Evolutionary conservation across 2,113 vertebrate genomes (phyloP).

Genomic region (Gymnorhina tibicen): DNA sequence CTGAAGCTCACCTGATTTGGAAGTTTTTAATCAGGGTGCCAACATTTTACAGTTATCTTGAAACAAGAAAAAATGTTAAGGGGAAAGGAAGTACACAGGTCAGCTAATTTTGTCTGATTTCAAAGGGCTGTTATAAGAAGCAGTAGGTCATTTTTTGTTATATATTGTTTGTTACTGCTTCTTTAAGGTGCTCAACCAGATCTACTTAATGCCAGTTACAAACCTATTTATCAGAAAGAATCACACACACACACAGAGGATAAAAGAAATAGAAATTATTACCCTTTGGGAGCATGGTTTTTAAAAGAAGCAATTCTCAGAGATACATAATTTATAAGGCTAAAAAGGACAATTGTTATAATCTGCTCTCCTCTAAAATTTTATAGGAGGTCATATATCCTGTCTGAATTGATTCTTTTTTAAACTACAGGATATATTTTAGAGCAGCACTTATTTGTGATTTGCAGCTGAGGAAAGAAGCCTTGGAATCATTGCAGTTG

Average conservation of each 20-base stretch:
- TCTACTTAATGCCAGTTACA: background rate
- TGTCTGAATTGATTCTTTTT: slow-evolving; percentile 10
- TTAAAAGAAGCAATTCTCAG: slow-evolving; percentile 24
- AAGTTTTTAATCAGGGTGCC: background rate
- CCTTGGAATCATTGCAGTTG: background rate
- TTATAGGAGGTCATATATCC: background rate
- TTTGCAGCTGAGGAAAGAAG: background rate
- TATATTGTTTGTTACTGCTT: background rate
- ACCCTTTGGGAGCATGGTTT: background rate
- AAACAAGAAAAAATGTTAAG: background rate
- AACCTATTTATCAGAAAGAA: slow-evolving; percentile 12
- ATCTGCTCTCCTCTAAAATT: slow-evolving; percentile 14
- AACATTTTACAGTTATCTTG: background rate
- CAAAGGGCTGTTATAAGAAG: background rate
- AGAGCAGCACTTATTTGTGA: background rate
- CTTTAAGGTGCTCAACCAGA: background rate
- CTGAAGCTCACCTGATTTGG: background rate
- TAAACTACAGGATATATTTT: slow-evolving; percentile 11
- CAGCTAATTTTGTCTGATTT: background rate
- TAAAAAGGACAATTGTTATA: slow-evolving; percentile 22
- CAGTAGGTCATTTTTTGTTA: background rate
- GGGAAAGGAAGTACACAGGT: background rate
- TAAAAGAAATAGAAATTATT: slow-evolving; percentile 48
- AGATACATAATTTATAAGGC: slow-evolving; percentile 38
- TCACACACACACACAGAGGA: background rate